Percentiles rank a stretch among this genome's conserved stretches.
Conservation (phyloP, 2,113 vertebrate genomes). For the Syrrhaptes paradoxus region DNA sequence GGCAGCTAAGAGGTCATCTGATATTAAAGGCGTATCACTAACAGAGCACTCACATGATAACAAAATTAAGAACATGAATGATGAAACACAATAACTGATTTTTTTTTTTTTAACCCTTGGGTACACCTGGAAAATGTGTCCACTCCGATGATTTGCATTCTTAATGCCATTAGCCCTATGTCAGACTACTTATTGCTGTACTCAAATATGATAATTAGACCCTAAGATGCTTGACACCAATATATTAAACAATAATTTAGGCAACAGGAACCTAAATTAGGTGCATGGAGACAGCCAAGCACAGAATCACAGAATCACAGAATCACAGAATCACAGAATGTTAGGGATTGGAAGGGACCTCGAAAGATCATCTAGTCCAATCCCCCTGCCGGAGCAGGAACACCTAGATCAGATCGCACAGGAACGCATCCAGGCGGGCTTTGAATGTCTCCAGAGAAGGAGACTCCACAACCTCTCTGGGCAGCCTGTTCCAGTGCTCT, state of each 20-base stretch:
- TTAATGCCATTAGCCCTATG: neutral
- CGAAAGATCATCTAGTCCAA: too few species aligned
- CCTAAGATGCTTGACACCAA: neutral
- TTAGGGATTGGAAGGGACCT: too few species aligned
- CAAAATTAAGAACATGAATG: neutral
- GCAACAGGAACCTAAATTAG: neutral
- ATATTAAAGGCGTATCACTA: neutral
- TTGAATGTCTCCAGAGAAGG: too few species aligned
- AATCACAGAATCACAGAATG: too few species aligned
- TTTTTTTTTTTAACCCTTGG: neutral
- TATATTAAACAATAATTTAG: neutral
- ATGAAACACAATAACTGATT: neutral
- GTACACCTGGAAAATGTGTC: accelerated
- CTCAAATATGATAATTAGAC: neutral
- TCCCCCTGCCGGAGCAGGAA: too few species aligned
- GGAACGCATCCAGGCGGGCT: too few species aligned
- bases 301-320: too few species aligned
- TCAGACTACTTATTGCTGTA: neutral
- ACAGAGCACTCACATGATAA: neutral
- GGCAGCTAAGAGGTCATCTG: neutral
- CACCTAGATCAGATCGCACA: too few species aligned
- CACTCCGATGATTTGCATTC: neutral
- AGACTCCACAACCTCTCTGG: too few species aligned
- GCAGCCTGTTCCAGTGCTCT: too few species aligned
- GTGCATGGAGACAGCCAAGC: neutral